Conservation (phyloP, 1,140 invertebrate genomes). For the Oscheius sp. region DNA sequence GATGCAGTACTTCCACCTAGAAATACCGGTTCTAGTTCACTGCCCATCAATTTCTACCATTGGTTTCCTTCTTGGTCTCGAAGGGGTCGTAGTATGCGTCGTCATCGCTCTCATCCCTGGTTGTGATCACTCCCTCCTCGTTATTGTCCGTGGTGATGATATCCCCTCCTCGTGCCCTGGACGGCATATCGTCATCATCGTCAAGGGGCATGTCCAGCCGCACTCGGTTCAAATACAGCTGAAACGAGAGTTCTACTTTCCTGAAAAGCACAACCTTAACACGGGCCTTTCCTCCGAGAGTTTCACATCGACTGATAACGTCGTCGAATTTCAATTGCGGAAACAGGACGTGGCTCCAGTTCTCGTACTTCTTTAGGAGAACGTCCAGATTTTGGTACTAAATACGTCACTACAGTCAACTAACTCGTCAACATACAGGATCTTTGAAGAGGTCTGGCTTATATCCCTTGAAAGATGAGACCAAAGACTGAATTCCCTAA, state of each 20-base stretch:
- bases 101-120: conserved; percentile 4
- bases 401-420: not conserved
- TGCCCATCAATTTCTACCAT: too few relatives aligned
- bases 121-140: conserved; percentile 3
- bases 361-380: not conserved
- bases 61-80: not conserved
- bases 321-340: not conserved
- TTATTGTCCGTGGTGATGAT: not conserved
- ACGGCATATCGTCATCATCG: not conserved
- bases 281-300: not conserved
- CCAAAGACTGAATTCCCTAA: not conserved
- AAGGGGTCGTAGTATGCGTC: not conserved
- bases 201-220: not conserved
- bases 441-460: not conserved
- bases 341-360: not conserved
- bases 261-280: not conserved
- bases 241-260: too few relatives aligned
- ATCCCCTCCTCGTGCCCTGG: not conserved
- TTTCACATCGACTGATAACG: not conserved
- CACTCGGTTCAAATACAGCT: not conserved
- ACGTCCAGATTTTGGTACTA: not conserved
- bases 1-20: too few relatives aligned
- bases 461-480: not conserved
- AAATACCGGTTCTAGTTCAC: too few relatives aligned
- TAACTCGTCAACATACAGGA: not conserved